Evolutionary conservation across 2,888 invertebrate genomes (phyloP), one percentile per base, ranked within the genome.

Genomic region (Stenodema calcarata): DNA sequence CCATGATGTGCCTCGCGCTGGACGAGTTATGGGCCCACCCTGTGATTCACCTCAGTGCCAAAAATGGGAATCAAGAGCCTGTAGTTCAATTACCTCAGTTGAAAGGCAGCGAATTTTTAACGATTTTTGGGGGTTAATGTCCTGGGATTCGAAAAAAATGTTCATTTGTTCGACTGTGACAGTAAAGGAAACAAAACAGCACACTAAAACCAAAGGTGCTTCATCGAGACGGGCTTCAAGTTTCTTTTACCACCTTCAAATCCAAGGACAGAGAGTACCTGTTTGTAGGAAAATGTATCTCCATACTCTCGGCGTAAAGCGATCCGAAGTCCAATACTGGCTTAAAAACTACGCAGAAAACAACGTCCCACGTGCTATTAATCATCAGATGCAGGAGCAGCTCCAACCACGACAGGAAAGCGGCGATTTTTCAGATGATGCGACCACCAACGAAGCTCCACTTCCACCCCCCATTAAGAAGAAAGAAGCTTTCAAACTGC

Each of bases 281-380:
- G 54, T 86, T 0, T 79, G 78, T 42, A 27, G 79, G 3, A 54
- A 27, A 78, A 86, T 86, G 86, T 86, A 79, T n/a, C 54, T 86
- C 18, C 6, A 41, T 0, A 86, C 86, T 47, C 79, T 86, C 11
- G 86, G 86, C 23, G 27, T 86, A 16, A 86, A 41, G 11, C 50
- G 62, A n/a, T 54, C 78, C n/a, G 86, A 86, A 62, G 14, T 86
- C 16, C 86, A 79, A 4, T 86, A 79, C 42, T 86, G 86, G 86
- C 4, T 86, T 11, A 62, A 54, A 79, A 85, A 44, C 35, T 78
- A 79, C 41, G 7, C 30, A 4, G 9, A 35, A 16, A 28, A 75
- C 73, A 84, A 84, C 23, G 73, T 73, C 44, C 73, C 84, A 35
- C 16, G 41, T 16, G 41, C 16, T 9, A 27, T n/a, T n/a, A n/a